Conservation (phyloP, 1,140 invertebrate species). For the Maniola jurtina region DNA sequence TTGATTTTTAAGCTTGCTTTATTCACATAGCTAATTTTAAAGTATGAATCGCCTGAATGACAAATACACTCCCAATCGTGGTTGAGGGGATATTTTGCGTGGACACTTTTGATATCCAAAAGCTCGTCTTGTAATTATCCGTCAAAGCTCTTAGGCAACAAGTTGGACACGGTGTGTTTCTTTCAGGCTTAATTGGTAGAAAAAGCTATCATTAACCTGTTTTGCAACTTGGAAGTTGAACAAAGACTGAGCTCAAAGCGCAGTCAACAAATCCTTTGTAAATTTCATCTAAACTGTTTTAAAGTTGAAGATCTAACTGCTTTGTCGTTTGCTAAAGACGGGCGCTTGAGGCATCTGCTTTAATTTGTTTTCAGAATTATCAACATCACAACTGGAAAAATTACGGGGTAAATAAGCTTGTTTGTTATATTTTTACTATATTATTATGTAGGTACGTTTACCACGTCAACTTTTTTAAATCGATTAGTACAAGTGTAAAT, state of each 20-base stretch:
- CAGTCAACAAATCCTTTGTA: conserved; percentile 59
- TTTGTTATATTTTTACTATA: neutral
- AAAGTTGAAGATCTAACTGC: conserved; percentile 56
- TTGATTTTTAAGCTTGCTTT: too few species aligned
- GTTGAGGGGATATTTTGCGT: too few species aligned
- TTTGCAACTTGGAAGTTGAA: conserved; percentile 48
- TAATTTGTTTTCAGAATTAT: conserved; percentile 70
- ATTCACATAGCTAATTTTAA: too few species aligned
- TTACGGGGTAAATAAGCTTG: neutral
- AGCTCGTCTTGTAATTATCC: too few species aligned
- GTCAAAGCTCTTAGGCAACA: too few species aligned
- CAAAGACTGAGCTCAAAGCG: conserved; percentile 43
- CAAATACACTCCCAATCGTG: too few species aligned
- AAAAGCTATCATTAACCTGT: conserved; percentile 30
- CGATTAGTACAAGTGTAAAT: too few species aligned
- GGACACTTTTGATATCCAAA: too few species aligned
- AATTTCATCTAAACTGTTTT: conserved; percentile 66
- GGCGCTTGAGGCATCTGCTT: conserved; percentile 53
- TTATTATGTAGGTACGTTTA: neutral
- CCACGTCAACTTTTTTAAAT: neutral
- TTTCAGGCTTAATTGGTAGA: conserved; percentile 18
- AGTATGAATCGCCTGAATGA: too few species aligned
- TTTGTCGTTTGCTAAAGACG: conserved; percentile 46
- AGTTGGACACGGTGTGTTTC: neutral
- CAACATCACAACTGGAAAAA: conserved; percentile 35